Conservation (phyloP, 2,888 invertebrate genomes). For the Syrista parreyssii region DNA sequence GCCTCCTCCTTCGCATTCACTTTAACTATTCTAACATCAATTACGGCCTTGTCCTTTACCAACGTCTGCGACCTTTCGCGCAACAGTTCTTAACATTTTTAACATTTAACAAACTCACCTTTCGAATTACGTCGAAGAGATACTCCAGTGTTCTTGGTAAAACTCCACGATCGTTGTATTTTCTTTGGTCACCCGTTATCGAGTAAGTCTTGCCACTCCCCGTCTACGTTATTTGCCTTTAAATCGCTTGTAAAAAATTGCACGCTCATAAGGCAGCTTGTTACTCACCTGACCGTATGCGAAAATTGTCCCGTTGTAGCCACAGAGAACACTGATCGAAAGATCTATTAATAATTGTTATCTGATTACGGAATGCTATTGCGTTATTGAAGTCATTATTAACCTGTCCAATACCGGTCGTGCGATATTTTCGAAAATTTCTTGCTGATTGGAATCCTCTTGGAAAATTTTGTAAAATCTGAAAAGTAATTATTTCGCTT, state of each 20-base stretch:
- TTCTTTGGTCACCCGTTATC: slow-evolving; percentile 67
- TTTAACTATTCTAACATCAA: neutral
- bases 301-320: slow-evolving; percentile 71
- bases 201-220: slow-evolving; percentile 71
- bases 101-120: slow-evolving; percentile 49
- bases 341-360: slow-evolving; percentile 25
- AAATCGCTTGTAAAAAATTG: neutral
- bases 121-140: slow-evolving; percentile 64
- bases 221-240: slow-evolving; percentile 56
- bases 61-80: neutral
- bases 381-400: neutral
- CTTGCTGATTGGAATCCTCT: slow-evolving; percentile 58
- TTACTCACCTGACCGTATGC: slow-evolving; percentile 69
- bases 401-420: slow-evolving; percentile 68
- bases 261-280: neutral
- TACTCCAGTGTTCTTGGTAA: slow-evolving; percentile 68
- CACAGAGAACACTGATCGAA: slow-evolving; percentile 65
- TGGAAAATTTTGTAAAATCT: slow-evolving; percentile 68
- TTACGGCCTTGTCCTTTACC: neutral
- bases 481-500: slow-evolving; percentile 23
- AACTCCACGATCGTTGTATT: slow-evolving; percentile 66
- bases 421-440: slow-evolving; percentile 66
- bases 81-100: neutral
- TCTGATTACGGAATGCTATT: slow-evolving; percentile 4
- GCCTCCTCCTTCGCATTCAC: neutral